Conservation (phyloP, 2,797 vertebrate species). For the Cygnus olor region DNA sequence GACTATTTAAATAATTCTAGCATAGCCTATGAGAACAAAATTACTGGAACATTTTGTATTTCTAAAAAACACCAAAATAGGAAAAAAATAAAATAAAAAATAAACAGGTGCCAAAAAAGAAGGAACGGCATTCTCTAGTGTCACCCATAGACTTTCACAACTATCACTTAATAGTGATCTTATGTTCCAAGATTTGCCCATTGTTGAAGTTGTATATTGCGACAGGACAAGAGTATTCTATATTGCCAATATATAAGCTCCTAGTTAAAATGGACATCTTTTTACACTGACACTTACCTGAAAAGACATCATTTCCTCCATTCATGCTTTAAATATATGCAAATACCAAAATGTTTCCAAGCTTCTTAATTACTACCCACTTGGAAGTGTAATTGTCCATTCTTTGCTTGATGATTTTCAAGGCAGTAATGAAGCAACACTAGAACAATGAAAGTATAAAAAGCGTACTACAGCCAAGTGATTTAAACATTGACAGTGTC, state of each 20-base stretch:
- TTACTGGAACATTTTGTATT: background rate
- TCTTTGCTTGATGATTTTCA: background rate
- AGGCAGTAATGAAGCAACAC: background rate
- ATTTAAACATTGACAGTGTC: background rate
- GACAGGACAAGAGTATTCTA: background rate
- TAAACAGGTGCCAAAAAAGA: background rate
- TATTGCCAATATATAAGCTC: background rate
- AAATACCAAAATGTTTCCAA: background rate
- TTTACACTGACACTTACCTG: background rate
- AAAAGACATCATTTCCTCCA: background rate
- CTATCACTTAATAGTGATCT: background rate
- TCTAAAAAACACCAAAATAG: background rate
- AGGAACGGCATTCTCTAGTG: background rate
- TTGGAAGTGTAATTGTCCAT: background rate
- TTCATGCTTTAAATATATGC: background rate
- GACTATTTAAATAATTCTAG: background rate
- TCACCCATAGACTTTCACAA: background rate
- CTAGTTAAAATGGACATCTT: background rate
- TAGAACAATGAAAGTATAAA: background rate
- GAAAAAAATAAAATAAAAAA: background rate
- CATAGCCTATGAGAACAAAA: background rate
- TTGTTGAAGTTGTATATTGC: background rate
- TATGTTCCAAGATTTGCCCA: background rate
- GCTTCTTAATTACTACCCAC: background rate
- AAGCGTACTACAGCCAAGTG: background rate